Base-by-base conservation (phyloP, 2,797 vertebrate species). In the Sebastolobus altivelis region DNA sequence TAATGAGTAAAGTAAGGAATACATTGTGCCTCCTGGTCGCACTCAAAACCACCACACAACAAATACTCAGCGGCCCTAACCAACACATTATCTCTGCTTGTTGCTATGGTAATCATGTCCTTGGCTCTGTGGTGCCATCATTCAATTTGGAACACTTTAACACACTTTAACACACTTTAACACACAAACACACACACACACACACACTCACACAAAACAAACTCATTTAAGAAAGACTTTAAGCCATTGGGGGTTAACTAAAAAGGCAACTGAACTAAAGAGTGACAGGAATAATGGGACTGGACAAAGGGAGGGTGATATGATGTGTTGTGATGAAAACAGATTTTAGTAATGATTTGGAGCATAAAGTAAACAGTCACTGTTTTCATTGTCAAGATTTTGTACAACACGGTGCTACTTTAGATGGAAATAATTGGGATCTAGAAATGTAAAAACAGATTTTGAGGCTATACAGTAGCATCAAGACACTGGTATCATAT, bases 51-150 rank as follows among this genome's bases (percentile, higher is more conserved):
- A 58, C 63, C 70, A 52, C 80, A 82, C 74, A 85, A 81, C 67
- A 84, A 87, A 83, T 69, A 83, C 78, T 81, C 63, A 63, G n/a
- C 10, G 8, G 72, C 65, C 77, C 38, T 69, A 82, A 85, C 79
- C 77, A 74, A 75, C 29, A 14, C 71, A 71, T 88, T 76, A 80
- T 88, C 83, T 84, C 49, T 72, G 80, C 88, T 82, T 86, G 92
- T 95, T 94, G 87, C 93, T 81, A 93, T 94, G 88, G 92, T 80
- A 91, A 91, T 93, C 33, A 66, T 80, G 80, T 76, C 77, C 76
- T 88, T 90, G 85, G 84, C 77, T 90, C 63, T 82, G 46, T 66
- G 74, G 54, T 80, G 73, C 65, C 68, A 83, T 86, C 60, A 78
- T 85, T 91, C 72, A 87, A 85, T 79, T 80, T 76, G n/a, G 37